phyloP scores from a whole-genome alignment of 2,113 vertebrate species.

The Mobula birostris region DNA sequence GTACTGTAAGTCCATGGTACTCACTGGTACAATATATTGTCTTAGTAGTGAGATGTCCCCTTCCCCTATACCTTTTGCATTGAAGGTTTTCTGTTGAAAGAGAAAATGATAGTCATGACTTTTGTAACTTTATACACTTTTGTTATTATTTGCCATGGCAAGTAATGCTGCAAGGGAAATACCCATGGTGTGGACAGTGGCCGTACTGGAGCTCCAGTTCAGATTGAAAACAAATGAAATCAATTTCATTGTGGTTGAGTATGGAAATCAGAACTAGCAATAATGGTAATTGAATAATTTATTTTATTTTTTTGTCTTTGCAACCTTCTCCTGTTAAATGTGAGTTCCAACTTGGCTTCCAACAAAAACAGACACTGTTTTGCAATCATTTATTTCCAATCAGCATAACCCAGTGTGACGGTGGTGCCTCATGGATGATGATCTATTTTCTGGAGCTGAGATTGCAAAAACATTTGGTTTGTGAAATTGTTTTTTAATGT shows the following conservation, averaged over 20 bases:
- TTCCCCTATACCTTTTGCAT: neutral
- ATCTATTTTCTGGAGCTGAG: neutral
- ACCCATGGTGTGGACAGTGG: neutral
- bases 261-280: neutral
- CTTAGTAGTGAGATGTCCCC: no score
- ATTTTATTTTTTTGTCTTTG: neutral
- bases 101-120: neutral
- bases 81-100: neutral
- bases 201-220: neutral
- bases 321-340: neutral
- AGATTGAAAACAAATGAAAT: neutral
- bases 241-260: neutral
- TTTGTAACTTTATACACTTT: neutral
- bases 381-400: neutral
- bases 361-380: neutral
- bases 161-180: neutral
- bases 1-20: neutral
- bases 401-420: no score
- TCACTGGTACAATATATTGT: no score
- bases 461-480: neutral
- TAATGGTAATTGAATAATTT: neutral
- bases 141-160: neutral
- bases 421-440: neutral
- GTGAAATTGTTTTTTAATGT: no score
- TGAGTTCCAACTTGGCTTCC: neutral